A percentile compares a stretch with the other conserved stretches of the same genome.
Evolutionary conservation across 2,797 vertebrate species (phyloP).

Genomic region (Lacerta viridis): DNA sequence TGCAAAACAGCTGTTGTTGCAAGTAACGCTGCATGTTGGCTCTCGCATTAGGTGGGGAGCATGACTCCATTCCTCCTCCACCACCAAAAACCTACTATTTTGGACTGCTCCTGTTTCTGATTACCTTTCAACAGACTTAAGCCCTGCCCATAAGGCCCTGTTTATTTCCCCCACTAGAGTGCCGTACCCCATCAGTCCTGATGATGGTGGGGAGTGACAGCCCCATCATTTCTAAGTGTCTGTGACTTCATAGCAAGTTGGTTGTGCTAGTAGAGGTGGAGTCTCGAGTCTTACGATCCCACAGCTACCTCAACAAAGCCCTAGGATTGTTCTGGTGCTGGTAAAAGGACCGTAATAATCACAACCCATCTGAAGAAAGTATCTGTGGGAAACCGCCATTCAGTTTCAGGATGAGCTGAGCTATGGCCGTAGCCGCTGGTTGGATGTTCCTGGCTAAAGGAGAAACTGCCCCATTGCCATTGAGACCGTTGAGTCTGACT

Average conservation of each 20-base stretch:
- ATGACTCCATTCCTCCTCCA: background rate
- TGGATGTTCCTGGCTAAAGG: background rate
- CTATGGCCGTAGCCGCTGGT: background rate
- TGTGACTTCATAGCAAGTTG: constrained; percentile 2
- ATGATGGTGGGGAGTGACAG: background rate
- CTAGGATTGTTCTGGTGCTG: background rate
- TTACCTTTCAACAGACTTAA: background rate
- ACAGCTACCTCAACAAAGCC: background rate
- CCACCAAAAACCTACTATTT: background rate
- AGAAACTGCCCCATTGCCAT: background rate
- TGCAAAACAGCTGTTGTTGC: background rate
- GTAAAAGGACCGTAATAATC: background rate
- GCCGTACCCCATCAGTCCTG: background rate
- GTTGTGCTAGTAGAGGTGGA: background rate
- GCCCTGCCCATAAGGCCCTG: background rate
- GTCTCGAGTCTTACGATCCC: background rate
- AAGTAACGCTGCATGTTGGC: background rate
- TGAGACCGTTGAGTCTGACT: background rate
- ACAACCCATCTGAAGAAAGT: background rate
- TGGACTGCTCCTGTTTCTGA: background rate
- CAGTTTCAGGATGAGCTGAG: background rate
- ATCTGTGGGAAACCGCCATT: background rate
- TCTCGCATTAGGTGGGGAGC: background rate
- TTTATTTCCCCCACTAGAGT: background rate
- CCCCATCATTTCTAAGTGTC: too few relatives aligned